These are phyloP conservation scores for Potamarius usumacintae DNA, from an alignment of 2,113 vertebrate genomes.

Conservation along the genomic window DNA sequence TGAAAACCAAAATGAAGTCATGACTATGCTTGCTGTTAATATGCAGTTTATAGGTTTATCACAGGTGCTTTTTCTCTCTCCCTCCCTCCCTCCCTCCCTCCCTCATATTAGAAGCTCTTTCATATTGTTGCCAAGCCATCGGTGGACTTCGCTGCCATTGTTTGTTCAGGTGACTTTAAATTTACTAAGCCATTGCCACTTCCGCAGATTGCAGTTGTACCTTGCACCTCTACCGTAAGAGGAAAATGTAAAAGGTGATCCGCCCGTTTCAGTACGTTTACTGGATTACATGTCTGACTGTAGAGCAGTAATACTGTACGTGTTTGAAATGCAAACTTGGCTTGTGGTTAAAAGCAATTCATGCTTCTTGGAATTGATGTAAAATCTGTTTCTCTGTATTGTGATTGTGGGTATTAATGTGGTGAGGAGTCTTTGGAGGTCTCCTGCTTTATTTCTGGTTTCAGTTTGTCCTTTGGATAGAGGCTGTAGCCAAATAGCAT, in stretches of 20 bases:
- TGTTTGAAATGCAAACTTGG: slow-evolving; percentile 16
- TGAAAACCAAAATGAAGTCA: neutral
- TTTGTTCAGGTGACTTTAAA: slow-evolving; percentile 34
- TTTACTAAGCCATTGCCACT: slow-evolving; percentile 35
- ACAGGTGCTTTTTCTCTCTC: neutral
- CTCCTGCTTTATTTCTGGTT: neutral
- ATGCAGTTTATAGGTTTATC: slow-evolving; percentile 1
- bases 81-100: neutral
- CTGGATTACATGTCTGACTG: neutral
- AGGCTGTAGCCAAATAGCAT: neutral
- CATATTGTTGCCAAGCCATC: slow-evolving; percentile 15
- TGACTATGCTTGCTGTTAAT: neutral
- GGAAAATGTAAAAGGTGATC: neutral
- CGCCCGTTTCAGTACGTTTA: neutral
- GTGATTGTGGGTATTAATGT: neutral
- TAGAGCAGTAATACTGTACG: neutral
- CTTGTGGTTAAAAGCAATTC: slow-evolving; percentile 16
- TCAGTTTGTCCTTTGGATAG: neutral
- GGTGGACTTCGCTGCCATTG: slow-evolving; percentile 14
- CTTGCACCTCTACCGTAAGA: slow-evolving; percentile 26
- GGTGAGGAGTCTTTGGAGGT: neutral
- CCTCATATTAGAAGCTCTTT: neutral
- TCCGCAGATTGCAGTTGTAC: slow-evolving; percentile 36
- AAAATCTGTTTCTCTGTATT: neutral
- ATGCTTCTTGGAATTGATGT: neutral